These are phyloP conservation scores for Leptoteleia sp. DNA, from an alignment of 1,140 invertebrate genomes.

Conservation along the genomic window DNA sequence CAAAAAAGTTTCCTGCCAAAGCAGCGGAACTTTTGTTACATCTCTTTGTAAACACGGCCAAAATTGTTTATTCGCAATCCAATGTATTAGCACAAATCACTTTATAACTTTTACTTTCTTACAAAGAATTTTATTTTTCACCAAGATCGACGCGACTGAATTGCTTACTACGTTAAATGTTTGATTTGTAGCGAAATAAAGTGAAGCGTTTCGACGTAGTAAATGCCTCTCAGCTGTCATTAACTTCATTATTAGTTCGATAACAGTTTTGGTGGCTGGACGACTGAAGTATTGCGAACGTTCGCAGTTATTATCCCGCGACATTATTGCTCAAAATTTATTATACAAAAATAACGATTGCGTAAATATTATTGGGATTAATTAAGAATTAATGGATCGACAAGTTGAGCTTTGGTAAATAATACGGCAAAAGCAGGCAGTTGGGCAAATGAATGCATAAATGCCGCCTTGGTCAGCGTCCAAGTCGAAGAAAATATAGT, in stretches of 20 bases:
- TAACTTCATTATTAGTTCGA: conserved; percentile 32
- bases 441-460: conserved; percentile 39
- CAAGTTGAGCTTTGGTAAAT: conserved; percentile 38
- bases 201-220: too few relatives aligned
- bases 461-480: conserved; percentile 36
- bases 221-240: too few relatives aligned
- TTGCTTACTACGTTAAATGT: too few relatives aligned
- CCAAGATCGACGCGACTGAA: too few relatives aligned
- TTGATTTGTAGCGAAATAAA: too few relatives aligned
- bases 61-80: too few relatives aligned
- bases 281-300: conserved; percentile 18
- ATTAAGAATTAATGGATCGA: conserved; percentile 43
- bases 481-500: conserved; percentile 49
- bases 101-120: too few relatives aligned
- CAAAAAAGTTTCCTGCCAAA: conserved; percentile 21
- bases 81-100: too few relatives aligned
- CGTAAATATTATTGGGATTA: conserved; percentile 41
- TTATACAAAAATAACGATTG: conserved; percentile 28
- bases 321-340: conserved; percentile 7
- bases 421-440: conserved; percentile 22
- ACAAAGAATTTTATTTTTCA: too few relatives aligned
- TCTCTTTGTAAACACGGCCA: not conserved
- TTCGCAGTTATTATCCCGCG: conserved; percentile 14
- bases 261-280: conserved; percentile 25
- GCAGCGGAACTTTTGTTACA: conserved; percentile 3